A percentile compares a stretch with the other conserved stretches of the same genome.
Conservation (phyloP, 2,888 invertebrate genomes). For the Conops quadrifasciatus region DNA sequence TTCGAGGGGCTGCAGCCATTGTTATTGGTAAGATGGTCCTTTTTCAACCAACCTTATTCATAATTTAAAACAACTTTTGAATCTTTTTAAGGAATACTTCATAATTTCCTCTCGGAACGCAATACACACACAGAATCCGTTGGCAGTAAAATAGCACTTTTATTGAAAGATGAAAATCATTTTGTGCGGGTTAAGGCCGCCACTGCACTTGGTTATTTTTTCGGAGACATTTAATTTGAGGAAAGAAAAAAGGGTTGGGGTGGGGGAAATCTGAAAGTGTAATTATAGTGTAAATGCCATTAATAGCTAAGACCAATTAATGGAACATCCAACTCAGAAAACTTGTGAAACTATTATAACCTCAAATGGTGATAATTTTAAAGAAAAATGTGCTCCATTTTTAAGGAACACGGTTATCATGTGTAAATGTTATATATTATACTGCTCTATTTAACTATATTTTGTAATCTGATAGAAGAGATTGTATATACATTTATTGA, state of each 20-base stretch:
- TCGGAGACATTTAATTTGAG: slow-evolving; percentile 57
- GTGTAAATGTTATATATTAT: too few relatives aligned
- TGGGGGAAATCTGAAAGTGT: slow-evolving; percentile 22
- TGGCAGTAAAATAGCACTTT: slow-evolving; percentile 60
- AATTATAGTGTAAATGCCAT: slow-evolving; percentile 37
- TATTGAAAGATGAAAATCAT: slow-evolving; percentile 63
- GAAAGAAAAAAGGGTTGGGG: too few relatives aligned
- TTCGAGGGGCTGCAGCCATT: slow-evolving; percentile 64
- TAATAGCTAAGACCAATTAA: too few relatives aligned
- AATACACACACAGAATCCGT: slow-evolving; percentile 60
- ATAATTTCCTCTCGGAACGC: slow-evolving; percentile 60
- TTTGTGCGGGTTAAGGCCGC: slow-evolving; percentile 61
- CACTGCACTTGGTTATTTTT: slow-evolving; percentile 63
- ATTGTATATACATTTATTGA: too few relatives aligned
- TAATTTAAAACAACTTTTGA: not conserved
- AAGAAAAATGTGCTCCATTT: too few relatives aligned
- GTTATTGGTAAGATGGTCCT: slow-evolving; percentile 57
- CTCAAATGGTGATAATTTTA: too few relatives aligned
- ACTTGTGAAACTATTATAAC: too few relatives aligned
- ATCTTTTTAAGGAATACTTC: slow-evolving; percentile 54
- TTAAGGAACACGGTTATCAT: too few relatives aligned
- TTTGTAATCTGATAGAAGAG: too few relatives aligned
- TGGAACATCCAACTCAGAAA: too few relatives aligned
- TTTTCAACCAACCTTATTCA: not conserved
- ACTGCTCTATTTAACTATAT: too few relatives aligned